Base-by-base conservation (phyloP, 2,113 vertebrate species). In the Sapayoa aenigma region DNA sequence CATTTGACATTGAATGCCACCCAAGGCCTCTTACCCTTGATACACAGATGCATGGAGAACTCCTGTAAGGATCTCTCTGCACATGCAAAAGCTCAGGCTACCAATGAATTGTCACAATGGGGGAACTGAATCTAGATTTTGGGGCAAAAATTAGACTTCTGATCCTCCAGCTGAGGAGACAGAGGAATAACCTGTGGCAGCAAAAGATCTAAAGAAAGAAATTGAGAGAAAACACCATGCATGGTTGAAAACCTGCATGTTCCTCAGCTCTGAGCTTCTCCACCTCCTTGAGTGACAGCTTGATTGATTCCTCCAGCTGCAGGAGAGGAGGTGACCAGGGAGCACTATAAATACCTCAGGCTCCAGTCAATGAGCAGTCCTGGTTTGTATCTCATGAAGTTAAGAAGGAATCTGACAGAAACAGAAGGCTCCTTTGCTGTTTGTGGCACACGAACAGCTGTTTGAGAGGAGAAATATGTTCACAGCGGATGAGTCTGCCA, bases 341-440 rank as follows among this genome's bases (percentile, higher is more conserved):
- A 91, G 66, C 35, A 52, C 30, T 50, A 50, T 73, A 80, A 86
- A 86, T 84, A 84, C 55, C 47, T 59, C 49, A 2, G 4, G 5
- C 44, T 68, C 68, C 74, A 27, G 75, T 11, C 2, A 0, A 56
- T 69, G 55, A 65, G 59, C 58, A 81, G 71, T 31, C 1, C 0
- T 78, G 56, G 75, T 89, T 88, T 91, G 84, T 49, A 46, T 84
- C 86, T 92, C 81, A 58, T 62, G 49, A 72, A 89, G 88, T 75
- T 91, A 71, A 75, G 81, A 62, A 71, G 88, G 53, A 86, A 25
- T 47, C 52, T 52, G 56, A 46, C 20, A 84, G 77, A 80, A 94
- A 89, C 88, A 95, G 90, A 94, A 92, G 69, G 72, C 68, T 93
- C 20, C 65, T 89, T 93, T 89, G 53, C 91, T 84, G 84, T 81